These are phyloP conservation scores for Elachura formosa DNA, from an alignment of 2,113 vertebrate genomes.

Conservation along the genomic window DNA sequence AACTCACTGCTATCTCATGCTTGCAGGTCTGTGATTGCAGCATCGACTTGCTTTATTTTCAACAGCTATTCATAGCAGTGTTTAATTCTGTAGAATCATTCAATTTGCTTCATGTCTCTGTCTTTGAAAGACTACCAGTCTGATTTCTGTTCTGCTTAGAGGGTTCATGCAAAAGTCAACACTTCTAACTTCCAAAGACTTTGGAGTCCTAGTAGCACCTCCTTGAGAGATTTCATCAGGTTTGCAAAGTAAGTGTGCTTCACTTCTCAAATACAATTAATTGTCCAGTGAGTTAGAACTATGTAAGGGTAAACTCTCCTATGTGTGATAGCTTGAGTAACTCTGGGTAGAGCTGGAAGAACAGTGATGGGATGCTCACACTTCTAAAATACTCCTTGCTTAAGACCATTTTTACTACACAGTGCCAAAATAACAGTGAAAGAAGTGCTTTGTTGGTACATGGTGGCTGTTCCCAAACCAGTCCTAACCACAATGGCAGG, in stretches of 20 bases:
- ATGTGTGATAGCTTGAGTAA: background rate
- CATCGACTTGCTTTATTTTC: constrained; percentile 41
- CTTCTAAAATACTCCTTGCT: background rate
- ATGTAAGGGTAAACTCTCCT: background rate
- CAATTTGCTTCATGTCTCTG: constrained; percentile 49
- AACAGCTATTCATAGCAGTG: constrained; percentile 35
- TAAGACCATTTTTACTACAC: background rate
- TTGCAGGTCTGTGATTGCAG: background rate
- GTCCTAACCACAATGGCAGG: accelerated
- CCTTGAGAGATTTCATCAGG: background rate
- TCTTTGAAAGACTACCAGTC: constrained; percentile 55
- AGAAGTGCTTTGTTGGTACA: background rate
- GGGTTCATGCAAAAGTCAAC: background rate
- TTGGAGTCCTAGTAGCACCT: background rate
- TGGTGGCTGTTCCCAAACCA: accelerated
- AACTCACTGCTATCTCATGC: background rate
- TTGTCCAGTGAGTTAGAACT: background rate
- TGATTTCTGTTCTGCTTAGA: constrained; percentile 28
- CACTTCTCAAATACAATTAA: background rate
- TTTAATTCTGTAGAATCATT: constrained; percentile 44
- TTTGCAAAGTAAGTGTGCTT: background rate
- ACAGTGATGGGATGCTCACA: background rate
- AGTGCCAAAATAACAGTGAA: background rate
- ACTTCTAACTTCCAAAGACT: background rate
- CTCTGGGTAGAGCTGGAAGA: background rate